Evolutionary conservation across 1,140 invertebrate genomes (phyloP).

Genomic region (Zeugodacus cucurbitae): DNA sequence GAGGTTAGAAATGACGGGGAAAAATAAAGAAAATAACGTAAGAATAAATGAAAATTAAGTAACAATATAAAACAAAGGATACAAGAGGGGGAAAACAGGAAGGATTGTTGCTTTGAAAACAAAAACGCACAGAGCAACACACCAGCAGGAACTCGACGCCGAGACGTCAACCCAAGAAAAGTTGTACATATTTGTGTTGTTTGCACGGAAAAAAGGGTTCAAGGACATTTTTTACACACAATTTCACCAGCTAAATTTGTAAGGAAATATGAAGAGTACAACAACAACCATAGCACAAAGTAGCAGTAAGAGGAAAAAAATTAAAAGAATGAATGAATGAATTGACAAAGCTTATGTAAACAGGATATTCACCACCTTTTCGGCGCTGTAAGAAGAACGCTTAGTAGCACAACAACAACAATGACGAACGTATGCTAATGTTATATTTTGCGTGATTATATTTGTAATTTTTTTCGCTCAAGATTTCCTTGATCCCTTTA

Average conservation of each 20-base stretch:
- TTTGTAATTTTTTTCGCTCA: neutral
- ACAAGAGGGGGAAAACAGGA: neutral
- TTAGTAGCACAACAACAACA: neutral
- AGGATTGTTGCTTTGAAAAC: neutral
- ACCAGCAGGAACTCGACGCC: neutral
- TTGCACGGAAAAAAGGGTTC: conserved; percentile 38
- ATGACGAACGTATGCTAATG: conserved; percentile 14
- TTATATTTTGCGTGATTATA: neutral
- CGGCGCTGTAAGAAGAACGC: neutral
- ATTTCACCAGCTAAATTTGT: conserved; percentile 6
- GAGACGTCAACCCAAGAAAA: neutral
- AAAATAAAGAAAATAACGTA: neutral
- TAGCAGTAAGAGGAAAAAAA: neutral
- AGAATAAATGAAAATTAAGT: conserved; percentile 21
- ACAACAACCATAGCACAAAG: neutral
- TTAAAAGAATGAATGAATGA: conserved; percentile 15
- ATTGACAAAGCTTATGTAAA: neutral
- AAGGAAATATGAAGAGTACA: neutral
- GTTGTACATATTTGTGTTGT: neutral
- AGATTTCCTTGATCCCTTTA: conserved; percentile 5
- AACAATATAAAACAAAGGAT: neutral
- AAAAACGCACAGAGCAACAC: neutral
- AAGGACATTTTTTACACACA: conserved; percentile 40
- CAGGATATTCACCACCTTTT: conserved; percentile 30
- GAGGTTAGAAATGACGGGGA: neutral